Conservation (phyloP, 2,888 invertebrate species). For the Piscicola geometra region DNA sequence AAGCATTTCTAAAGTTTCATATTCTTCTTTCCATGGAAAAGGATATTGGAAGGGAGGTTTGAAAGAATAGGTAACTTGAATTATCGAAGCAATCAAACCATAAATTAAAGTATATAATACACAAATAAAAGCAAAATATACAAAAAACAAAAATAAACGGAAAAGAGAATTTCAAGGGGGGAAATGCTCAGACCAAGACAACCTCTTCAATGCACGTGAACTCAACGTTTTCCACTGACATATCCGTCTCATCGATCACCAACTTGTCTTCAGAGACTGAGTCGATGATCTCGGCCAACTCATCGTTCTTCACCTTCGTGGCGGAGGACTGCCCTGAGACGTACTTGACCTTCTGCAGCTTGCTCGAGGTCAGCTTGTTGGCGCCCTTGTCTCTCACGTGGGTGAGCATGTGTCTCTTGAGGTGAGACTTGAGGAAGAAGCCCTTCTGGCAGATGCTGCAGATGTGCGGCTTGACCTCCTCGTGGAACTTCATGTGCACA, state of each 20-base stretch:
- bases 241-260: constrained; percentile 20
- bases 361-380: background rate
- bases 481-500: constrained; percentile 34
- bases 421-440: constrained; percentile 32
- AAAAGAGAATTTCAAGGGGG: too few species aligned
- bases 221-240: constrained; percentile 20
- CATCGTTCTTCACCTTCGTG: background rate
- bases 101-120: too few species aligned
- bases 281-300: background rate
- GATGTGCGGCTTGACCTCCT: constrained; percentile 30
- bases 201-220: constrained; percentile 32
- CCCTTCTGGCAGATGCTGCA: constrained; percentile 31
- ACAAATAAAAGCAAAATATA: too few species aligned
- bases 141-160: background rate
- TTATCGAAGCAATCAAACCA: too few species aligned
- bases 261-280: constrained; percentile 6
- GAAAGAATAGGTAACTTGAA: too few species aligned
- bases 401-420: constrained; percentile 34
- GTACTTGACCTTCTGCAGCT: background rate
- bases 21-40: too few species aligned
- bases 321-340: background rate
- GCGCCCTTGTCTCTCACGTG: constrained; percentile 27
- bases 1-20: too few species aligned
- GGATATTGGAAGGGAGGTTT: too few species aligned
- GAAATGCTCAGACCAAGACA: constrained; percentile 19